These are phyloP conservation scores for Tragelaphus strepsiceros DNA, from an alignment of 2,113 vertebrate species.

Conservation along the genomic window DNA sequence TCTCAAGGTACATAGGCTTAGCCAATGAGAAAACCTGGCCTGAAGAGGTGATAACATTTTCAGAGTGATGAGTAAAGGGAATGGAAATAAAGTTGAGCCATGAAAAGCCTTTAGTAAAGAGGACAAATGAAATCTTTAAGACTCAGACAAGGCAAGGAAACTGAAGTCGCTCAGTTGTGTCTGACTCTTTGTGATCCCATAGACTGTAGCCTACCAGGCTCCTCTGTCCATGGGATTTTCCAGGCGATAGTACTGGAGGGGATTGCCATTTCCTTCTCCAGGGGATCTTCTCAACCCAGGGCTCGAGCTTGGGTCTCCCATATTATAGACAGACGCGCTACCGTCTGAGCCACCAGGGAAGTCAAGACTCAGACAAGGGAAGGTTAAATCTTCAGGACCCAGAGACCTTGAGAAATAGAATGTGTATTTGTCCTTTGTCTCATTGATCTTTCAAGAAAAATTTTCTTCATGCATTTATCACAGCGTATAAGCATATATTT, in stretches of 20 bases:
- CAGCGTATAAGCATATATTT: not conserved
- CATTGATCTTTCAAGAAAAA: not conserved
- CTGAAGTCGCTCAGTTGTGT: not conserved
- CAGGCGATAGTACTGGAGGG: too few relatives aligned
- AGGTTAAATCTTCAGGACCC: not conserved
- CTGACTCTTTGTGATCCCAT: accelerated
- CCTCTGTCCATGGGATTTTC: too few relatives aligned
- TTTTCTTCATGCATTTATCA: not conserved
- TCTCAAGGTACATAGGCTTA: not conserved
- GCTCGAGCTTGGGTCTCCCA: accelerated
- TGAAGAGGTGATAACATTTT: not conserved
- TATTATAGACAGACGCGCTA: too few relatives aligned
- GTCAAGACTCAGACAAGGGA: not conserved
- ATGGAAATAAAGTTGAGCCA: not conserved
- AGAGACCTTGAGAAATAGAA: not conserved
- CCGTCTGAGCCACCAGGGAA: too few relatives aligned
- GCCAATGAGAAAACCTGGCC: not conserved
- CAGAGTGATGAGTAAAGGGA: not conserved
- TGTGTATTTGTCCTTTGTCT: not conserved
- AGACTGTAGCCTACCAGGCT: too few relatives aligned
- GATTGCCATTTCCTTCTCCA: too few relatives aligned
- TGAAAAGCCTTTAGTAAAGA: not conserved
- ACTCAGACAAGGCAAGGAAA: not conserved
- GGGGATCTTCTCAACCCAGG: too few relatives aligned
- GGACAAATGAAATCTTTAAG: not conserved